phyloP scores from a whole-genome alignment of 2,888 invertebrate species.

The Parnassius apollo region DNA sequence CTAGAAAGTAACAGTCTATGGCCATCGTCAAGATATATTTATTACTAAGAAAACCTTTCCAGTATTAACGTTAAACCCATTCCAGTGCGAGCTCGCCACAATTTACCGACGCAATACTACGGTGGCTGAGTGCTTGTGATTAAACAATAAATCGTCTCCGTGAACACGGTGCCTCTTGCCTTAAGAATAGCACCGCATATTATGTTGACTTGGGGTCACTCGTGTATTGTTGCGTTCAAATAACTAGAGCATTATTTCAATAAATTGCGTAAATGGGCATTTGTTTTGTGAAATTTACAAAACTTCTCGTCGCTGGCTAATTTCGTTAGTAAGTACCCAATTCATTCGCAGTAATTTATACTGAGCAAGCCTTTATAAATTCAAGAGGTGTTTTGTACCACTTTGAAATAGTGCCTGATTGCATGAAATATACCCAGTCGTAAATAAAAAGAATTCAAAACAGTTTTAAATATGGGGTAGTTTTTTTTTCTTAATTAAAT shows the following conservation, averaged over 20 bases:
- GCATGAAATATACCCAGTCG: background rate
- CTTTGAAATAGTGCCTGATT: background rate
- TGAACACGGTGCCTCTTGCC: slow-evolving; percentile 32
- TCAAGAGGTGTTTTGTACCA: slow-evolving; percentile 6
- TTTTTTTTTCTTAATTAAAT: too few relatives aligned
- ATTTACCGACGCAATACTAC: slow-evolving; percentile 71
- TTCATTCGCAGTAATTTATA: slow-evolving; percentile 17
- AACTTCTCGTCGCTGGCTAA: slow-evolving; percentile 22
- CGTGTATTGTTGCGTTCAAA: slow-evolving; percentile 28
- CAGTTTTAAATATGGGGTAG: too few relatives aligned
- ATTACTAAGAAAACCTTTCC: slow-evolving; percentile 25
- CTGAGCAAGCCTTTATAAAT: slow-evolving; percentile 17
- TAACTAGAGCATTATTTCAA: slow-evolving; percentile 28
- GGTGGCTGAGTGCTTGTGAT: slow-evolving; percentile 70
- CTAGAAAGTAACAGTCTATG: too few relatives aligned
- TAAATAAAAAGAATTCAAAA: too few relatives aligned
- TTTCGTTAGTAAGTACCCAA: slow-evolving; percentile 16
- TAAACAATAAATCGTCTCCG: slow-evolving; percentile 70
- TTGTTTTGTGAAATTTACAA: slow-evolving; percentile 20
- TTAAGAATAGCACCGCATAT: slow-evolving; percentile 39
- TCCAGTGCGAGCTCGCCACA: slow-evolving; percentile 46
- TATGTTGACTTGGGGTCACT: slow-evolving; percentile 42
- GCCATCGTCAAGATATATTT: background rate
- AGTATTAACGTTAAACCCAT: slow-evolving; percentile 30
- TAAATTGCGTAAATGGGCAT: slow-evolving; percentile 18